Evolutionary conservation across 2,888 invertebrate genomes (phyloP).

Genomic region (Platycnemis pennipes): DNA sequence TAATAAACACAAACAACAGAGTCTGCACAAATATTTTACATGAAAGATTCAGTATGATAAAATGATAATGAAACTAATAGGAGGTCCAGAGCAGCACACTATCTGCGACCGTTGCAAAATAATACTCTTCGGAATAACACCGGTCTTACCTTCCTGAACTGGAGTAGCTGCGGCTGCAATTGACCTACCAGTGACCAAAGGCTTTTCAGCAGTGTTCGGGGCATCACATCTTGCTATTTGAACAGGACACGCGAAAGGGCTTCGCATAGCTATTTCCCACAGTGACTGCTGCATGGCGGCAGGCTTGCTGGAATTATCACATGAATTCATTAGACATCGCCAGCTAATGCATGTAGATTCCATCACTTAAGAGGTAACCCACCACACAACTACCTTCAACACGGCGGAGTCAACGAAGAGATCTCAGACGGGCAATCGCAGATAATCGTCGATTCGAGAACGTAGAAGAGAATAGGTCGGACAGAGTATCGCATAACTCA

Average conservation of each 20-base stretch:
- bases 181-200: slow-evolving; percentile 75
- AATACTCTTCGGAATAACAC: not conserved
- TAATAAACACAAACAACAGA: no score
- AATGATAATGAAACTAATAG: no score
- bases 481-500: slow-evolving; percentile 39
- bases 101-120: not conserved
- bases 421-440: slow-evolving; percentile 34
- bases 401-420: slow-evolving; percentile 49
- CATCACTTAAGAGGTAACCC: slow-evolving; percentile 37
- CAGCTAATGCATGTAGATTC: not conserved
- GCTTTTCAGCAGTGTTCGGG: slow-evolving; percentile 72
- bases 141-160: slow-evolving; percentile 28
- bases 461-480: slow-evolving; percentile 7
- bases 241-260: slow-evolving; percentile 84
- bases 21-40: no score
- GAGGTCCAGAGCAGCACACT: no score
- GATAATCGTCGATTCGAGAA: slow-evolving; percentile 4
- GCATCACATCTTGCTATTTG: slow-evolving; percentile 82
- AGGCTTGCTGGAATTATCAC: slow-evolving; percentile 39
- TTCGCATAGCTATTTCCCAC: slow-evolving; percentile 83
- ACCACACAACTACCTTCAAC: slow-evolving; percentile 63
- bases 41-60: no score
- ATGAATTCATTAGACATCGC: not conserved
- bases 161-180: slow-evolving; percentile 76
- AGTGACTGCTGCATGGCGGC: slow-evolving; percentile 82